phyloP scores from a whole-genome alignment of 2,888 invertebrate species.

The Lobophora halterata region DNA sequence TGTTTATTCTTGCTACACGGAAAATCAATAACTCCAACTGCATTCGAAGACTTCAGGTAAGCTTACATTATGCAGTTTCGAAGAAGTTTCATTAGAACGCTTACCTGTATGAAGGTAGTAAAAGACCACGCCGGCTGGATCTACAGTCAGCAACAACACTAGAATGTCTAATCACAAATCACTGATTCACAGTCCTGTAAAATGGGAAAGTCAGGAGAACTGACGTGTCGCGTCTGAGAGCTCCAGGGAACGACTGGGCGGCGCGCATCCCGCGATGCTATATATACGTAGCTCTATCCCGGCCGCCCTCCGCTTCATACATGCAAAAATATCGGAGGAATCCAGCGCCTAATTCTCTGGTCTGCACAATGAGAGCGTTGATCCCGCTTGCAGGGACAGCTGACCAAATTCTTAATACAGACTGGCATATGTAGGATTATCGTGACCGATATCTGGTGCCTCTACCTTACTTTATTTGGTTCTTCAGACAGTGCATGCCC shows the following conservation, averaged over 20 bases:
- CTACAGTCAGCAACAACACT: conserved; percentile 34
- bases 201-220: conserved; percentile 29
- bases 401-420: conserved; percentile 59
- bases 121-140: conserved; percentile 19
- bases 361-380: conserved; percentile 77
- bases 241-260: conserved; percentile 66
- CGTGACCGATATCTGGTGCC: conserved; percentile 44
- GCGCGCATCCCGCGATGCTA: conserved; percentile 56
- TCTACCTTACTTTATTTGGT: conserved; percentile 42
- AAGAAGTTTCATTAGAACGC: conserved; percentile 17
- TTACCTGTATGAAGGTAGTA: conserved; percentile 35
- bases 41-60: no score
- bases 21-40: conserved; percentile 14
- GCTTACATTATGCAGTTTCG: conserved; percentile 7
- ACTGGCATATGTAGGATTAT: conserved; percentile 16
- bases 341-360: conserved; percentile 74
- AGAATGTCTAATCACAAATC: conserved; percentile 49
- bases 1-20: no score
- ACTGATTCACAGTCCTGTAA: conserved; percentile 46
- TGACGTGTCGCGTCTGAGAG: conserved; percentile 45
- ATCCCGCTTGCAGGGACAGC: conserved; percentile 64
- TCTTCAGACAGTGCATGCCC: conserved; percentile 13
- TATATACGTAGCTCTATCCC: conserved; percentile 65
- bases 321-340: conserved; percentile 77
- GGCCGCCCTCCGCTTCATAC: conserved; percentile 63